phyloP scores from a whole-genome alignment of 2,113 vertebrate genomes.

The Polypterus bichir region DNA sequence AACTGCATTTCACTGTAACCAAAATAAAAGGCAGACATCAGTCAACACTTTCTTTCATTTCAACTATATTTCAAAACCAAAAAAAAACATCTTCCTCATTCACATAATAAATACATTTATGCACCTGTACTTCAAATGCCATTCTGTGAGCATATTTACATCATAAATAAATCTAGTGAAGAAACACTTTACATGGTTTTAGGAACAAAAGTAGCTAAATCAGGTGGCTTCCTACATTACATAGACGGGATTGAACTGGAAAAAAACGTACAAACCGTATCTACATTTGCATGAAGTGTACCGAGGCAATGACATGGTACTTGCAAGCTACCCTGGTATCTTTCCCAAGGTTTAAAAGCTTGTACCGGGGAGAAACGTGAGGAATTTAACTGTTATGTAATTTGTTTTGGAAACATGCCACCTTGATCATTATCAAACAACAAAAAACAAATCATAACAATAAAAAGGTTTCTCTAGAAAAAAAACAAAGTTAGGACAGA shows the following conservation, averaged over 20 bases:
- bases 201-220: conserved; percentile 55
- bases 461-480: too few species aligned
- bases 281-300: conserved; percentile 38
- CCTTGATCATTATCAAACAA: too few species aligned
- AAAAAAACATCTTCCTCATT: conserved; percentile 56
- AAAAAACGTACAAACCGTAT: conserved; percentile 19
- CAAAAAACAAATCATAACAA: too few species aligned
- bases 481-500: too few species aligned
- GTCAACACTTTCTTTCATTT: conserved; percentile 33
- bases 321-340: too few species aligned
- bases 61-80: conserved; percentile 78
- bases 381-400: too few species aligned
- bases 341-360: too few species aligned
- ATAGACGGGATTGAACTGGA: conserved; percentile 21
- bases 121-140: conserved; percentile 77
- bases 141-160: conserved; percentile 78
- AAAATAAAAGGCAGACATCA: neutral
- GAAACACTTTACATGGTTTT: conserved; percentile 67
- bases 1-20: too few species aligned
- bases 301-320: too few species aligned
- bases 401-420: too few species aligned
- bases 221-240: conserved; percentile 55
- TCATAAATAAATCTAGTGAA: conserved; percentile 91
- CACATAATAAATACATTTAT: conserved; percentile 96
- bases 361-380: too few species aligned